Evolutionary conservation across 2,113 vertebrate genomes (phyloP).

Genomic region (Ophiodon elongatus): DNA sequence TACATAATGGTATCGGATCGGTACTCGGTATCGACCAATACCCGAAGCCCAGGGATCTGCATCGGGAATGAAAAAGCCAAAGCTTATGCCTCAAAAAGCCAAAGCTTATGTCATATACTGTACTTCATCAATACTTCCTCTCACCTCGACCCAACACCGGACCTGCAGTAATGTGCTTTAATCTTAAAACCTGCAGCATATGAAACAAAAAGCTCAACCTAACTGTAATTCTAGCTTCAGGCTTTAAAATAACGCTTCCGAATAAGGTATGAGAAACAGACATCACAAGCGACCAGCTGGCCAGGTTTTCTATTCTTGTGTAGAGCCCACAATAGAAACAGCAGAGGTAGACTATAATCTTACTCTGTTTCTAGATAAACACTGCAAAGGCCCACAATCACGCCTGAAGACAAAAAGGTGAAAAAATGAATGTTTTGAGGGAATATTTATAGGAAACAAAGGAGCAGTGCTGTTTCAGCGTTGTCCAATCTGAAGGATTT

Average conservation of each 20-base stretch:
- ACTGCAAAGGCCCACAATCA: not conserved
- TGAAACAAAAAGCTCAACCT: not conserved
- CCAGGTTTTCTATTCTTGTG: constrained; percentile 55
- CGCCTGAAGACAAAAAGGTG: not conserved
- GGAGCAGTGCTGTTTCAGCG: no score
- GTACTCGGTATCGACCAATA: not conserved
- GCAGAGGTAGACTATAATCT: not conserved
- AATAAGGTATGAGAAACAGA: constrained; percentile 41
- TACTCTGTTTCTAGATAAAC: not conserved
- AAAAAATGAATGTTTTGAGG: not conserved
- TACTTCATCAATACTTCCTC: constrained; percentile 1
- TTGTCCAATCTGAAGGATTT: no score
- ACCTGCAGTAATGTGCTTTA: not conserved
- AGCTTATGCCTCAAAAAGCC: no score
- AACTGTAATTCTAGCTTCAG: constrained; percentile 27
- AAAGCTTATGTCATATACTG: not conserved
- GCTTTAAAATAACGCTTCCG: constrained; percentile 56
- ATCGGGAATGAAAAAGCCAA: not conserved
- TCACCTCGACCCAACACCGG: not conserved
- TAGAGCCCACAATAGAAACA: constrained; percentile 43
- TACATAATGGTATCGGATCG: not conserved
- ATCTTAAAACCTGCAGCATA: not conserved
- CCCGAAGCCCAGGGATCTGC: not conserved
- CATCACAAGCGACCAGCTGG: constrained; percentile 35
- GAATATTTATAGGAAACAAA: not conserved